phyloP scores from a whole-genome alignment of 2,888 invertebrate species.

The Eurytoma californica region DNA sequence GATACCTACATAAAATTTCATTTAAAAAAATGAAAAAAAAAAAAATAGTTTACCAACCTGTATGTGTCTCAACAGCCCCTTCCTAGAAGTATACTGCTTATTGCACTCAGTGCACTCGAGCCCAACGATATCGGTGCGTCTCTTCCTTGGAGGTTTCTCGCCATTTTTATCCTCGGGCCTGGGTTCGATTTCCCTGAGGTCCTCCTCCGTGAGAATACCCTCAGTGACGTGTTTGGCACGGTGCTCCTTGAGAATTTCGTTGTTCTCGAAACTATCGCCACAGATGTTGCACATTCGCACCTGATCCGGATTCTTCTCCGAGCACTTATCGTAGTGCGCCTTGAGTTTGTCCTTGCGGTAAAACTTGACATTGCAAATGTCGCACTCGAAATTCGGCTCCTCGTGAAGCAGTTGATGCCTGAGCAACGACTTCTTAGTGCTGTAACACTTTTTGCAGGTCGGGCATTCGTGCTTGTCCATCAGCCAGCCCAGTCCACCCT shows the following conservation, averaged over 20 bases:
- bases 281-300: slow-evolving; percentile 73
- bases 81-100: slow-evolving; percentile 72
- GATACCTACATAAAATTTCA: no score
- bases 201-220: slow-evolving; percentile 72
- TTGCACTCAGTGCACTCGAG: slow-evolving; percentile 73
- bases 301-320: slow-evolving; percentile 73
- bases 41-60: slow-evolving; percentile 58
- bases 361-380: slow-evolving; percentile 72
- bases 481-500: slow-evolving; percentile 71
- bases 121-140: slow-evolving; percentile 72
- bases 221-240: slow-evolving; percentile 72
- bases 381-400: slow-evolving; percentile 73
- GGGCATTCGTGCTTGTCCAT: slow-evolving; percentile 72
- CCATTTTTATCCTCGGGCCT: slow-evolving; percentile 65
- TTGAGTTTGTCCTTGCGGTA: slow-evolving; percentile 73
- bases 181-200: slow-evolving; percentile 70
- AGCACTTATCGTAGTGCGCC: slow-evolving; percentile 73
- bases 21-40: background rate
- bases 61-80: slow-evolving; percentile 71
- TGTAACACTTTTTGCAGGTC: slow-evolving; percentile 72
- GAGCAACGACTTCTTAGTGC: slow-evolving; percentile 72
- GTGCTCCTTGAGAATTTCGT: slow-evolving; percentile 70
- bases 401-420: slow-evolving; percentile 72
- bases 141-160: slow-evolving; percentile 68
- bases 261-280: slow-evolving; percentile 72